Evolutionary conservation across 2,888 invertebrate genomes (phyloP).

Genomic region (Drosophila barbarae): DNA sequence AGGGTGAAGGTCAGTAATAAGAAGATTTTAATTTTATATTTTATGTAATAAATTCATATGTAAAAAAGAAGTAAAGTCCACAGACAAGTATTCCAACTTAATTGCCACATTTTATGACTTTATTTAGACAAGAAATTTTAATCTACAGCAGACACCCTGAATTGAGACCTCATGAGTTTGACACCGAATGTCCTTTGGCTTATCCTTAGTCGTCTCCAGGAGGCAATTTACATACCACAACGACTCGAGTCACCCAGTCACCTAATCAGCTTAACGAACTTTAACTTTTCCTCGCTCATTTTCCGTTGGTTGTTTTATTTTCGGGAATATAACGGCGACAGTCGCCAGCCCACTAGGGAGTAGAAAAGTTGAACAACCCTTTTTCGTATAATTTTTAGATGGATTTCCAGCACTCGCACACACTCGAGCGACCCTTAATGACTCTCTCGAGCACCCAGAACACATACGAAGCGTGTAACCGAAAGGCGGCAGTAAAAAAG

Average conservation of each 20-base stretch:
- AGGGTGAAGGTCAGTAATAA: neutral
- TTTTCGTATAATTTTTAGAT: slow-evolving; percentile 38
- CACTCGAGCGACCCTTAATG: slow-evolving; percentile 65
- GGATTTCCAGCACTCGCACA: slow-evolving; percentile 32
- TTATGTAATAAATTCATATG: neutral
- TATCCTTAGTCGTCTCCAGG: slow-evolving; percentile 13
- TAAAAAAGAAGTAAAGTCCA: neutral
- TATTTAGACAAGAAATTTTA: neutral
- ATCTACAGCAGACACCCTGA: neutral
- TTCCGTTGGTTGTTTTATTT: slow-evolving; percentile 24
- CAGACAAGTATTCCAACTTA: neutral
- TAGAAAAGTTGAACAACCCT: slow-evolving; percentile 63
- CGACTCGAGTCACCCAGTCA: slow-evolving; percentile 26
- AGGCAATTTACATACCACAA: slow-evolving; percentile 35
- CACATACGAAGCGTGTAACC: slow-evolving; percentile 48
- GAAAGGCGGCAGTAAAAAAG: slow-evolving; percentile 11
- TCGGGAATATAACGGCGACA: slow-evolving; percentile 5
- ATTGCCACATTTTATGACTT: slow-evolving; percentile 3
- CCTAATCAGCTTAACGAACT: slow-evolving; percentile 64
- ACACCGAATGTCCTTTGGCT: slow-evolving; percentile 10
- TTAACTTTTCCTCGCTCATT: slow-evolving; percentile 37
- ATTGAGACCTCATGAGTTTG: slow-evolving; percentile 9
- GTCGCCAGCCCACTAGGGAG: slow-evolving; percentile 9
- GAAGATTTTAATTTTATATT: neutral
- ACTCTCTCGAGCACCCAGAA: slow-evolving; percentile 62